Evolutionary conservation across 64 coral and sea anemone genomes (phyloP), one percentile per base, ranked within the genome.

Genomic region (Dendronephthya gigantea): DNA sequence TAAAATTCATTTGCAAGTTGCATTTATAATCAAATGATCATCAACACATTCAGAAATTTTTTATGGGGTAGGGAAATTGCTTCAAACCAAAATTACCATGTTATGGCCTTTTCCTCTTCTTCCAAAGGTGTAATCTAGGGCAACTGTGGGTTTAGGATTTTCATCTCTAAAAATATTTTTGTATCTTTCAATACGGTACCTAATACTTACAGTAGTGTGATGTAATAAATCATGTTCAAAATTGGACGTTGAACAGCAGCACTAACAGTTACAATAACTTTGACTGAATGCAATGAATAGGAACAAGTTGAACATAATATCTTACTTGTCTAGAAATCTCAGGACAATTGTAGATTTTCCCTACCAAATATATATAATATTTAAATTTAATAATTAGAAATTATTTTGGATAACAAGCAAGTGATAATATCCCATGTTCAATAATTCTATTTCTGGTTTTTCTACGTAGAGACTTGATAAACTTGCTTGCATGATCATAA

Each of bases 71-170:
- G n/a, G n/a, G n/a, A n/a, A n/a, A n/a, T n/a, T n/a, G n/a, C n/a
- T n/a, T n/a, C n/a, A n/a, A n/a, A n/a, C n/a, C n/a, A n/a, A 22
- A 88, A 89, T 88, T 88, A 98, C 95, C 50, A 98, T 98, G 52
- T 98, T 98, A 48, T 98, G 95, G 2, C 95, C 92, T 85, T 93
- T 98, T 15, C 92, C 92, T 82, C 91, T 98, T 56, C 95, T 86
- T 40, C 95, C 95, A 90, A 98, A 98, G 25, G 95, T 98, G 66
- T 98, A 98, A 90, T 93, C 95, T 43, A 98, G 66, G 28, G 95
- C 95, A 66, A 92, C 93, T 0, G 95, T 98, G 4, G 95, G 82
- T 69, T 98, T 98, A 28, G 95, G 95, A 10, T 87, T 82, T 90
- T 98, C 95, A 87, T 98, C 95, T 39, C 95, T 98, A 59, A 38